Percentiles rank a stretch among this genome's conserved stretches.
Conservation (phyloP, 2,888 invertebrate genomes). For the Thera obeliscata region DNA sequence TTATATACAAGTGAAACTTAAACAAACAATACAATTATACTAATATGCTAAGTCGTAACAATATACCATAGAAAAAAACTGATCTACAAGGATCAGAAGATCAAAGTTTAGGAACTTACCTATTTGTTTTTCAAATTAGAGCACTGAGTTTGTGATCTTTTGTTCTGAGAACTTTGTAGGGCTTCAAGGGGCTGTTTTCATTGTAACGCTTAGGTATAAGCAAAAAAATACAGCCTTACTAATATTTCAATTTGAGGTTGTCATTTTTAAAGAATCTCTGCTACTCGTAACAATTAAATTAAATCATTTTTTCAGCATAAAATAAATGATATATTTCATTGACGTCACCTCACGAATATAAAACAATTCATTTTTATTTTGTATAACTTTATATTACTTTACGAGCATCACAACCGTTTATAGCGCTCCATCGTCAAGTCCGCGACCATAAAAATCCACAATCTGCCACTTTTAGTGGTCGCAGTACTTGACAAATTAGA, state of each 20-base stretch:
- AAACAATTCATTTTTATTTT: slow-evolving; percentile 38
- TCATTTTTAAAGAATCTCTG: too few species aligned
- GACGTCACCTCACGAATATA: slow-evolving; percentile 29
- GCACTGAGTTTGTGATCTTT: not conserved
- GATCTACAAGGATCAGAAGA: slow-evolving; percentile 6
- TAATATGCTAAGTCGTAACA: slow-evolving; percentile 1
- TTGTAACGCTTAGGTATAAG: not conserved
- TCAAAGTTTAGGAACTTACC: slow-evolving; percentile 3
- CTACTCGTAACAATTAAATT: not conserved
- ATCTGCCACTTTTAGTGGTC: slow-evolving; percentile 56
- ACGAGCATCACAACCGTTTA: slow-evolving; percentile 41
- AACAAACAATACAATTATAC: not conserved
- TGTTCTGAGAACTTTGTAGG: not conserved
- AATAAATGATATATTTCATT: slow-evolving; percentile 19
- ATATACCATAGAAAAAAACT: slow-evolving; percentile 1
- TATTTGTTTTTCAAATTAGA: slow-evolving; percentile 4
- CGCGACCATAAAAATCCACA: slow-evolving; percentile 31
- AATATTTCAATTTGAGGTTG: too few species aligned
- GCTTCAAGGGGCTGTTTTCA: not conserved
- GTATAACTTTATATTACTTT: slow-evolving; percentile 41
- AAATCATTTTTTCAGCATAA: slow-evolving; percentile 1
- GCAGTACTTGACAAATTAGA: slow-evolving; percentile 81
- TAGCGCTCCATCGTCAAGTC: slow-evolving; percentile 32
- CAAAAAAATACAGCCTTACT: not conserved
- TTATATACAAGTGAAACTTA: too few species aligned